Evolutionary conservation across 2,797 vertebrate species (phyloP), one percentile per base, ranked within the genome.

Genomic region (Acanthopagrus latus): DNA sequence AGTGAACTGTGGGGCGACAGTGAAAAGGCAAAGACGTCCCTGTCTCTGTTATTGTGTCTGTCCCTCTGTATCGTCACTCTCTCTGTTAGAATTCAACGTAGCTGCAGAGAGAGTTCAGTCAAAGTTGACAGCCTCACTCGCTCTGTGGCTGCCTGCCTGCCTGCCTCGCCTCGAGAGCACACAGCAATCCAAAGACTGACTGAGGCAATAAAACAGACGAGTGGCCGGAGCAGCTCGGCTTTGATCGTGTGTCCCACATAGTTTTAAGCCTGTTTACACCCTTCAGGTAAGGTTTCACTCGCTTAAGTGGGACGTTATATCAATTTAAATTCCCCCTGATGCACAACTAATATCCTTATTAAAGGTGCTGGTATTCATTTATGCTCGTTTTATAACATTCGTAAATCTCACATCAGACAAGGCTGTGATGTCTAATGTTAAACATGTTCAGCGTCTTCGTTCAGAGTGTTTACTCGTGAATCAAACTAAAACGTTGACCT

Each of bases 161-260:
- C 29, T 3, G 29, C 56, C 52, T 38, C 5, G 25, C 72, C 51
- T 62, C 58, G 54, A 65, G 56, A 69, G 71, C 60, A 62, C 46
- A 69, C 64, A 48, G 50, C 68, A 71, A 82, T 82, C 64, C 75
- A 38, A 69, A 75, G 71, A 90, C 66, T 74, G 77, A 87, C 71
- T 57, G 51, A 64, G 50, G 74, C 71, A 38, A 23, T 71, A 64
- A 80, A 86, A 83, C 5, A 71, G 65, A 57, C 68, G 60, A 27
- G 55, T 71, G 60, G 66, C 52, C 70, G 56, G 44, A 74, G 77
- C 0, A 59, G 71, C 62, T 80, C 66, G 12, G 83, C 85, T 88
- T 84, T 86, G 71, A 86, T 74, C 38, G 2, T 48, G 77, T 44
- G 71, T 68, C 52, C 75, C 71, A 27, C 63, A 66, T 21, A 43